Evolutionary conservation across 2,888 invertebrate genomes (phyloP).

Genomic region (Bedellia somnulentella): DNA sequence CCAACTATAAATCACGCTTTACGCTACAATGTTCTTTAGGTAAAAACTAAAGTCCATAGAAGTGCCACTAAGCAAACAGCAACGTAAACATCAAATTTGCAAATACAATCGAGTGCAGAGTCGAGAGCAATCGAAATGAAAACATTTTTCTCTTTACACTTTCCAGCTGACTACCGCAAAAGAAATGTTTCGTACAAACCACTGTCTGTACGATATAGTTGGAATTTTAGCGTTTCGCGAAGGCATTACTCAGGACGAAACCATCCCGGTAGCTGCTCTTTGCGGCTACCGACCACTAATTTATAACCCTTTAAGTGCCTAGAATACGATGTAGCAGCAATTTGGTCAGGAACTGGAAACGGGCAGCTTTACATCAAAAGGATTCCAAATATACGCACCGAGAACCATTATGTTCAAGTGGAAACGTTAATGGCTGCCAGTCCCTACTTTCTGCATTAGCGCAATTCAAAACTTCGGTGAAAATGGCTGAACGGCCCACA

Average conservation of each 20-base stretch:
- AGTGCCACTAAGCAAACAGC: too few species aligned
- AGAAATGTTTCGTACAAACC: too few species aligned
- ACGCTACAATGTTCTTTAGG: too few species aligned
- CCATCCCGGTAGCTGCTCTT: conserved; percentile 31
- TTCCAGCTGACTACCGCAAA: too few species aligned
- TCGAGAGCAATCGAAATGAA: conserved; percentile 1
- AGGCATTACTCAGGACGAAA: conserved; percentile 46
- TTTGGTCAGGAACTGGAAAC: conserved; percentile 32
- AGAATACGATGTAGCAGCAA: conserved; percentile 27
- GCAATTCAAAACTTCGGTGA: conserved; percentile 1
- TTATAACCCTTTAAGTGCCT: conserved; percentile 52
- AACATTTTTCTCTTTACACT: conserved; percentile 3
- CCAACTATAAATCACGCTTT: too few species aligned
- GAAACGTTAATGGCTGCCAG: conserved; percentile 1
- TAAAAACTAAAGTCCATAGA: too few species aligned
- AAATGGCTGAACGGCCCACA: too few species aligned
- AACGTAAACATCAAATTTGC: conserved; percentile 1
- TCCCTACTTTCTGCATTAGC: conserved; percentile 1
- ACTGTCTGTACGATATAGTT: too few species aligned
- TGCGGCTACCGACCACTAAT: conserved; percentile 49
- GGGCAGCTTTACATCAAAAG: conserved; percentile 9
- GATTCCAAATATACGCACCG: conserved; percentile 1
- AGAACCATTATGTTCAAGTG: conserved; percentile 1
- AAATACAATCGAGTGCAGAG: conserved; percentile 1
- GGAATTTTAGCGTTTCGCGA: too few species aligned